Evolutionary conservation across 2,113 vertebrate genomes (phyloP), one percentile per base, ranked within the genome.

Genomic region (Dromiciops gliroides): DNA sequence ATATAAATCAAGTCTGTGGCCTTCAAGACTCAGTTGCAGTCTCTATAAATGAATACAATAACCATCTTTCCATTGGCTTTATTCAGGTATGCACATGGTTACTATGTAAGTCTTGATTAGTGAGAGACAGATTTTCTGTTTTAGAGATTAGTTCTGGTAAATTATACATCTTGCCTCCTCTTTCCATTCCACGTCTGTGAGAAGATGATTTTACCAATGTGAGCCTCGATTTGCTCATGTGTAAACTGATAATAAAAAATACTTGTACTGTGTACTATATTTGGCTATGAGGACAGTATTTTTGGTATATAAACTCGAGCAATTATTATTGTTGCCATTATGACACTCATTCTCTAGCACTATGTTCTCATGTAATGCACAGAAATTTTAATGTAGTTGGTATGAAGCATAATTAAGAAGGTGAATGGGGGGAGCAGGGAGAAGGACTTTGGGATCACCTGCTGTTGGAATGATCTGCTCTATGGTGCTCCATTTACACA

Each of bases 401-500:
- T 90, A 26, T 3, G 75, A 93, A 83, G 5, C 25, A 67, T 50
- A 48, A n/a, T 37, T 89, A 26, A 95, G 49, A 91, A 94, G 90
- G 44, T 53, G 92, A 47, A 89, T 52, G 67, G 23, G 11, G 28
- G 67, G n/a, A n/a, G 19, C 2, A 4, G n/a, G 9, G 90, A 14
- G 90, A 14, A 60, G 22, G 37, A 92, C 44, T 95, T 91, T 24
- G 22, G 37, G 91, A 60, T 95, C 94, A 52, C 22, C 49, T 90
- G 89, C 83, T 44, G 50, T 11, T 83, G 52, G 31, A 22, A 89
- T 94, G 37, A 91, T 94, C 89, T 49, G 12, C 53, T 93, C 14
- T 0, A 37, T n/a, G 89, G 2, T n/a, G 10, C 50, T 93, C 0
- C 52, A 28, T 92, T 95, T 94, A 91, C 50, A 91, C 94, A 93